Conservation (phyloP, 2,797 vertebrate genomes). For the Falco peregrinus region DNA sequence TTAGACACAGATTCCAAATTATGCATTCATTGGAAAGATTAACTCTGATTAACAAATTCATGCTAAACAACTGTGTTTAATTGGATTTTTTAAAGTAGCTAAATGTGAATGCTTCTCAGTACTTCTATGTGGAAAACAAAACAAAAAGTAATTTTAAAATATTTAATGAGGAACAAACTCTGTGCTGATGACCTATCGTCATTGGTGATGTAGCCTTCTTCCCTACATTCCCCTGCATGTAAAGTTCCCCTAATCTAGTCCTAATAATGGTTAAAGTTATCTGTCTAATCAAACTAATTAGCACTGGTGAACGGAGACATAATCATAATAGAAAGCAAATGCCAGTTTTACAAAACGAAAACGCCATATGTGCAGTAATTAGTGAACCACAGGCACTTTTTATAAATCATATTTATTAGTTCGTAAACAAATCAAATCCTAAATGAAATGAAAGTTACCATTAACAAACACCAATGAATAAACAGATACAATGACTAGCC, state of each 20-base stretch:
- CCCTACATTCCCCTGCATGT: slow-evolving; percentile 3
- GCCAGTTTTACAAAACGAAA: slow-evolving; percentile 81
- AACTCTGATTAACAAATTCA: slow-evolving; percentile 82
- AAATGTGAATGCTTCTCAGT: slow-evolving; percentile 73
- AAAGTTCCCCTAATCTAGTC: slow-evolving; percentile 65
- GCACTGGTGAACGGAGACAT: slow-evolving; percentile 79
- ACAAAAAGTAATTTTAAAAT: slow-evolving; percentile 43
- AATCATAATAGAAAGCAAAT: slow-evolving; percentile 84
- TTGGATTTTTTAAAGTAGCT: slow-evolving; percentile 81
- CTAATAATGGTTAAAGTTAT: slow-evolving; percentile 78
- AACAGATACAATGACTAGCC: slow-evolving; percentile 9
- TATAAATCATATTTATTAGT: slow-evolving; percentile 86
- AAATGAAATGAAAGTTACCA: slow-evolving; percentile 78
- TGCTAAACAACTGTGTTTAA: slow-evolving; percentile 82
- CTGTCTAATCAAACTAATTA: slow-evolving; percentile 85
- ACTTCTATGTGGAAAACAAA: slow-evolving; percentile 45
- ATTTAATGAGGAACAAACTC: slow-evolving; percentile 43
- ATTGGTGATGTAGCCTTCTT: neutral
- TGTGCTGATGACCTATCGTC: slow-evolving; percentile 50
- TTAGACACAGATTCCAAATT: slow-evolving; percentile 79
- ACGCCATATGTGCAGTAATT: slow-evolving; percentile 85
- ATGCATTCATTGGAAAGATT: slow-evolving; percentile 82
- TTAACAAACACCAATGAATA: slow-evolving; percentile 60
- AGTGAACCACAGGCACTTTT: slow-evolving; percentile 79
- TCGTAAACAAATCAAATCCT: slow-evolving; percentile 83